Evolutionary conservation across 2,888 invertebrate genomes (phyloP).

Genomic region (Acanthosepion esculentum): DNA sequence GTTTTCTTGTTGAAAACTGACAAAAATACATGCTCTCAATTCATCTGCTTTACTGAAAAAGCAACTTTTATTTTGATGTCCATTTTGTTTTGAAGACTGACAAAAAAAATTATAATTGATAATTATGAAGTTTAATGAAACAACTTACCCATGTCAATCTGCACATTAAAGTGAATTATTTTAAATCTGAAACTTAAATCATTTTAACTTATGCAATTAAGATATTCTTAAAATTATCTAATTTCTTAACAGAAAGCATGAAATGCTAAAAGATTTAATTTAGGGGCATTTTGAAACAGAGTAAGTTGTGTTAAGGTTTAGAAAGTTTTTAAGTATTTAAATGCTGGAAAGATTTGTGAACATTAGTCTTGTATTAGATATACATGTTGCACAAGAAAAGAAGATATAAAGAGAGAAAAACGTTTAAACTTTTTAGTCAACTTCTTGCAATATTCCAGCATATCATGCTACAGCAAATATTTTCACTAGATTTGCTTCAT

Average conservation of each 20-base stretch:
- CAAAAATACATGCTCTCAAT: background rate
- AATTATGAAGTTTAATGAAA: background rate
- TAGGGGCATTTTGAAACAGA: background rate
- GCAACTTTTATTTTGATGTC: background rate
- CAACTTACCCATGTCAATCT: background rate
- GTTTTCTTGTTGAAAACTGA: background rate
- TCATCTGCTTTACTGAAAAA: background rate
- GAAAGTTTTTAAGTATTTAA: background rate
- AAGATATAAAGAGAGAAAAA: background rate
- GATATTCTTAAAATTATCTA: background rate
- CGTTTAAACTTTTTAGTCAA: background rate
- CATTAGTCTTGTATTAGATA: background rate
- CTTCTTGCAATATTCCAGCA: background rate
- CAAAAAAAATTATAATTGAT: background rate
- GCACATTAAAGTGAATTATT: background rate
- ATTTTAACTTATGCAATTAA: too few species aligned
- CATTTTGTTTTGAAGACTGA: background rate
- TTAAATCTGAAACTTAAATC: background rate
- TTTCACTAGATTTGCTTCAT: constrained; percentile 2
- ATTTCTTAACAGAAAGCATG: background rate
- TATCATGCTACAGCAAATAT: constrained; percentile 7
- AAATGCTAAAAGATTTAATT: background rate
- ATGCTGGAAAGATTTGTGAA: background rate
- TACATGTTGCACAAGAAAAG: background rate
- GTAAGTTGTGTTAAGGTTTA: background rate